Conservation (phyloP, 2,113 vertebrate species). For the Lathamus discolor region DNA sequence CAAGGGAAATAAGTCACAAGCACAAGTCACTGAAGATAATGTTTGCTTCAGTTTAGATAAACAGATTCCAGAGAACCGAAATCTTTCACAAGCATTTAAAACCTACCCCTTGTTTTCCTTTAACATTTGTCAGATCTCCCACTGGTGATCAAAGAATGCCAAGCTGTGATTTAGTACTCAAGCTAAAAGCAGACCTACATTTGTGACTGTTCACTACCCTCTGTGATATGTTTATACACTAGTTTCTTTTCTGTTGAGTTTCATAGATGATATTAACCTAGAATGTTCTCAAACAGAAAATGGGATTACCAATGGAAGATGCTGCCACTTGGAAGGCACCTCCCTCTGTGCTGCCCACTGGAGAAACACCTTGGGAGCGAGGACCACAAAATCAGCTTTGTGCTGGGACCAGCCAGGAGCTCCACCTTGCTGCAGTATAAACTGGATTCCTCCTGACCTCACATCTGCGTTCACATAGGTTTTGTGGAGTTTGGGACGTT, state of each 20-base stretch:
- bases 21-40: conserved; percentile 50
- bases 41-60: conserved; percentile 64
- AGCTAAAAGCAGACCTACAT: conserved; percentile 36
- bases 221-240: conserved; percentile 56
- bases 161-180: background rate
- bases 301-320: background rate
- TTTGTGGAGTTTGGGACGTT: fast-evolving
- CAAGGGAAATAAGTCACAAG: conserved; percentile 53
- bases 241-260: conserved; percentile 62
- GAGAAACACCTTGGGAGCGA: background rate
- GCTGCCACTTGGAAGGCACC: background rate
- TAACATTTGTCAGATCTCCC: conserved; percentile 66
- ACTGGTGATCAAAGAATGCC: conserved; percentile 56
- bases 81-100: conserved; percentile 52
- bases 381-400: background rate
- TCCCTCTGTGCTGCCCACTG: background rate
- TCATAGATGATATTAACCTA: background rate
- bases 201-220: conserved; percentile 48
- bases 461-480: background rate
- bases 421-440: background rate
- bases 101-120: conserved; percentile 41
- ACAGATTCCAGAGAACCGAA: conserved; percentile 50
- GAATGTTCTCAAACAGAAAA: conserved; percentile 34
- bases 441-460: background rate
- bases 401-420: background rate